Base-by-base conservation (phyloP, 2,113 vertebrate species). In the Varanus salvator region DNA sequence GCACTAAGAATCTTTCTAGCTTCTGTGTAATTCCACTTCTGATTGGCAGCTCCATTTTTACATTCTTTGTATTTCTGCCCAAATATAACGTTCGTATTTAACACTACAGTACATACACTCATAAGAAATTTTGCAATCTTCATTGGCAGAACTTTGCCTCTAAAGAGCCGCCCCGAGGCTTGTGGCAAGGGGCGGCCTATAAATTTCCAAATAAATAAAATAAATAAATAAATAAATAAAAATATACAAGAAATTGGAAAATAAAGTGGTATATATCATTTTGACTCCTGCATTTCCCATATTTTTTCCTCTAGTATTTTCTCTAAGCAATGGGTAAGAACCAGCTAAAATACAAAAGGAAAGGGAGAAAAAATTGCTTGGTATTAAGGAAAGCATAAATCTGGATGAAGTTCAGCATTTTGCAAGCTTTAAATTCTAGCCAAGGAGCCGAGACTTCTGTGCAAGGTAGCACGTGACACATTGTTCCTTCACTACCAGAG, bases 1-100 rank as follows among this genome's bases (percentile, higher is more conserved):
- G 94, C 96, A 78, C 80, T 74, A 25, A 97, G 90, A 68, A 91
- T 76, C 81, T 93, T 95, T 11, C 0, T 77, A 48, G 90, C 92
- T 87, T 94, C 90, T 19, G 90, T 25, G 68, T 95, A 97, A 84
- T 75, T 83, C 96, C 96, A 96, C 90, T 96, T 97, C 88, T 97
- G 96, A 93, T 97, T 95, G 85, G 96, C 93, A 84, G 89, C 82
- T 19, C 96, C 97, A 91, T 96, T 94, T 54, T 78, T 84, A 78
- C 92, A 89, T 52, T 89, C 92, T 64, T 94, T 96, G 68, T 97
- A 95, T 89, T 93, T 96, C 97, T 97, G 87, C 11, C 85, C 85
- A 86, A 76, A 93, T 17, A 83, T 77, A 31, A 92, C 17, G 69
- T 78, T 82, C 23, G 1, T 44, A 60, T 60, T 60, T 60, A 60